Evolutionary conservation across 1,140 invertebrate species (phyloP).

Genomic region (Polypedilum vanderplanki): DNA sequence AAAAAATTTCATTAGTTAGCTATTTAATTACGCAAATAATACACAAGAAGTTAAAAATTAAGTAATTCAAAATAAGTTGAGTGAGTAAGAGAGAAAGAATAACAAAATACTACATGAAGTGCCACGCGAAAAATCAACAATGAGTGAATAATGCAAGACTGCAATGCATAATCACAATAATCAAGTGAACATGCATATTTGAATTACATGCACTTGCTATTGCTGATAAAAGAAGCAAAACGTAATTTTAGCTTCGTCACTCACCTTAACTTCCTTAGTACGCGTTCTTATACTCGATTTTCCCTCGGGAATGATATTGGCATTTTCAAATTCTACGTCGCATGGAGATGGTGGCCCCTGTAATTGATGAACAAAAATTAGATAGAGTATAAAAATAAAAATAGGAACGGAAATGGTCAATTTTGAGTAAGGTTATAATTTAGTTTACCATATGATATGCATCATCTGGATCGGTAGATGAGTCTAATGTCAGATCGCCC

Average conservation of each 20-base stretch:
- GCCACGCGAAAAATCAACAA: background rate
- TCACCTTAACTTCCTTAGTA: constrained; percentile 46
- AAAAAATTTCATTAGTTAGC: background rate
- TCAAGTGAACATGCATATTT: too few relatives aligned
- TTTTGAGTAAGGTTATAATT: background rate
- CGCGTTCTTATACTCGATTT: constrained; percentile 64
- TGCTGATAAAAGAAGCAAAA: too few relatives aligned
- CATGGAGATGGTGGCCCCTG: constrained; percentile 68
- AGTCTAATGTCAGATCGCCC: constrained; percentile 51
- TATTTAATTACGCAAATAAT: constrained; percentile 27
- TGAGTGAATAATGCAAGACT: background rate
- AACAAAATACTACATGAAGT: background rate
- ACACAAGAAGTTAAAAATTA: constrained; percentile 15
- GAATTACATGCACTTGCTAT: too few relatives aligned
- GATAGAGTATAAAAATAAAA: background rate
- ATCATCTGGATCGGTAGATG: constrained; percentile 57
- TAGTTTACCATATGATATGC: constrained; percentile 35
- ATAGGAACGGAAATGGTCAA: too few relatives aligned
- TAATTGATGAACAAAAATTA: constrained; percentile 39
- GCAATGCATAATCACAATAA: background rate
- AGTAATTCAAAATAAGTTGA: background rate
- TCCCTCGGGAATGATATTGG: constrained; percentile 82
- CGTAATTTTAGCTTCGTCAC: constrained; percentile 24
- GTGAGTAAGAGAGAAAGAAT: too few relatives aligned
- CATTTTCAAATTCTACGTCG: constrained; percentile 76